Base-by-base conservation (phyloP, 2,888 invertebrate genomes). In the Tinea pellionella region DNA sequence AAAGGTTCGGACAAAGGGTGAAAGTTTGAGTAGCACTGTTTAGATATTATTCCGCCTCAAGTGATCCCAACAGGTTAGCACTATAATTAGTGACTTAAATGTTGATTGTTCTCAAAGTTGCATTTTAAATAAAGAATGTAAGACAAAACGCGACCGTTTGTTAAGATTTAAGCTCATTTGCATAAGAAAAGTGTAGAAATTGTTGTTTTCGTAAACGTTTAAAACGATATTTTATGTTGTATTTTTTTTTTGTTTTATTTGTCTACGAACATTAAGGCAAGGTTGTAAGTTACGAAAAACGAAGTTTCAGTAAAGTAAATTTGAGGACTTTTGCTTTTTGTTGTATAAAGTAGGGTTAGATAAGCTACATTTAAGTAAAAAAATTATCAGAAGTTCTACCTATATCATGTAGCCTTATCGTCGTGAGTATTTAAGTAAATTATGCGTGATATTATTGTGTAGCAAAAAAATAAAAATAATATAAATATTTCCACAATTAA, bases 31-130 rank as follows among this genome's bases (percentile, higher is more conserved):
- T 2, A 47, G 13, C 15, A 15, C 13, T 16, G n/a, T 15, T 55
- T 9, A 13, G 32, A 15, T 30, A 32, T 57, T 57, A 57, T 30
- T 76, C 71, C 81, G 77, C 77, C 69, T 72, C 74, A 73, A 71
- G 76, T 72, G 66, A 64, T 69, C 65, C 64, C 69, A 65, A 70
- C 70, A 69, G 69, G 68, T 72, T 66, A 66, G 63, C 24, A 13
- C n/a, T 64, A 66, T 72, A 75, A 82, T 61, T 61, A 61, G 57
- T 24, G 47, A 51, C 18, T 51, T 24, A 24, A 2, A 15, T 4
- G n/a, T 9, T 24, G 13, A 53, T 60, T 60, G 53, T 29, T 13
- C 32, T 41, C 12, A 60, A 19, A 53, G 55, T 60, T 37, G 62
- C 67, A 66, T 68, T 77, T n/a, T 13, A n/a, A 41, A 41, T n/a